phyloP scores from a whole-genome alignment of 2,888 invertebrate species.

The Mesopsocus fuscifrons region DNA sequence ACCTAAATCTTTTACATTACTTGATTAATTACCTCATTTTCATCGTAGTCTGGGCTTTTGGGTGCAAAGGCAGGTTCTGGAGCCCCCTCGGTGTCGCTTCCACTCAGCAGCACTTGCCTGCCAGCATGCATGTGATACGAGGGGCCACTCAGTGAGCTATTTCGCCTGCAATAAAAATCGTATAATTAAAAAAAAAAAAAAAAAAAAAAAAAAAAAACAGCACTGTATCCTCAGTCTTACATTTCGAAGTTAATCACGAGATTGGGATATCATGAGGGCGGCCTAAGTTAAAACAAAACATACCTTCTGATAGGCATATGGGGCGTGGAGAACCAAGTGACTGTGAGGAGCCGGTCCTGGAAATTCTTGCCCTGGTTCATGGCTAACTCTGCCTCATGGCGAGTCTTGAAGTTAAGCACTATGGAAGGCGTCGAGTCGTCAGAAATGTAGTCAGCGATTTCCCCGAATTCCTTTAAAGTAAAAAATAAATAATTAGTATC shows the following conservation, averaged over 20 bases:
- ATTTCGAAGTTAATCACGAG: no score
- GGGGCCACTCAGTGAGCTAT: conserved; percentile 1
- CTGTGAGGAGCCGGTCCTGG: conserved; percentile 34
- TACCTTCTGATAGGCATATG: conserved; percentile 25
- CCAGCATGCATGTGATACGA: conserved; percentile 8
- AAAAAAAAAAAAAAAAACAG: no score
- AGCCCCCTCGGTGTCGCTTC: background rate
- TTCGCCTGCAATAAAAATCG: background rate
- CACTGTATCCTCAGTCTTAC: no score
- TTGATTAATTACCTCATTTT: conserved; percentile 17
- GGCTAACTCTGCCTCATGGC: conserved; percentile 64
- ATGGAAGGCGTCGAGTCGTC: conserved; percentile 57
- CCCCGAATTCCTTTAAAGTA: conserved; percentile 56
- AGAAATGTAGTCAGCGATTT: conserved; percentile 59
- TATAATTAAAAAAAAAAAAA: conserved; percentile 19
- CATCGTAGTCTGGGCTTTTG: conserved; percentile 14
- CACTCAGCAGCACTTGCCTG: conserved; percentile 4
- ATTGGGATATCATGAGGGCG: no score
- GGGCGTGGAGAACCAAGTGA: conserved; percentile 30
- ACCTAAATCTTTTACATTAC: no score
- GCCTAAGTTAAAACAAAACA: no score
- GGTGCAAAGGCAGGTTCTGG: no score
- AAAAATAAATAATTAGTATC: conserved; percentile 12
- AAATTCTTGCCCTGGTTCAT: conserved; percentile 56
- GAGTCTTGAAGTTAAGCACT: conserved; percentile 50